Conservation (phyloP, 2,113 vertebrate genomes). For the Sula dactylatra region DNA sequence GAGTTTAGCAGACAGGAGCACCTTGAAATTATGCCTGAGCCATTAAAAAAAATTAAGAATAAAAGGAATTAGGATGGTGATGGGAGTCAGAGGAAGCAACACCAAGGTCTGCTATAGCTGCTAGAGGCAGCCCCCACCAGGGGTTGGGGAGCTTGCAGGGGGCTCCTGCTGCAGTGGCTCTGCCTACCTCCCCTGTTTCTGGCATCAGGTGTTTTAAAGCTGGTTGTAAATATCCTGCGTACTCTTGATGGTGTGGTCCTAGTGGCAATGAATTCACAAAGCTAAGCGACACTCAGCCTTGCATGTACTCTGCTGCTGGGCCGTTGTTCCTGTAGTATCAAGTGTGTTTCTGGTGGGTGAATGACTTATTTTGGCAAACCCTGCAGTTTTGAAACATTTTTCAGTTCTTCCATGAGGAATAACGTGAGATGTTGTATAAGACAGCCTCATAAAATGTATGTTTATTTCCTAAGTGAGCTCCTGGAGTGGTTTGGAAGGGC, state of each 20-base stretch:
- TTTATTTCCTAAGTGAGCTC: neutral
- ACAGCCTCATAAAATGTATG: neutral
- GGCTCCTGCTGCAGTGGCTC: neutral
- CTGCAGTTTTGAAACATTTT: neutral
- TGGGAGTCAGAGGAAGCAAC: neutral
- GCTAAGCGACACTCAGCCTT: neutral
- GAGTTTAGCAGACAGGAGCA: neutral
- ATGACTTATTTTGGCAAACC: neutral
- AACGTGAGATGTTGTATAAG: fast-evolving
- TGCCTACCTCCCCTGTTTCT: neutral
- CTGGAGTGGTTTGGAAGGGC: neutral
- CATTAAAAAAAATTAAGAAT: neutral
- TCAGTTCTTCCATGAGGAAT: neutral
- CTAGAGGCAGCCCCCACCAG: neutral
- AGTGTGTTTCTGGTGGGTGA: neutral
- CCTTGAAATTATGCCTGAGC: neutral
- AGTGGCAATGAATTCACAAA: neutral
- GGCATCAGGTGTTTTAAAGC: neutral
- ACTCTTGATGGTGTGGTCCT: neutral
- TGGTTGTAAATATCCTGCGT: neutral
- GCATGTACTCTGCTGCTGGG: neutral
- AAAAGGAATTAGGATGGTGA: fast-evolving
- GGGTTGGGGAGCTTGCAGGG: neutral
- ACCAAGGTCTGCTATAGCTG: neutral
- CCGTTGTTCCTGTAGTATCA: neutral